These are phyloP conservation scores for Chionoecetes opilio DNA, from an alignment of 1,140 invertebrate genomes.

Conservation along the genomic window DNA sequence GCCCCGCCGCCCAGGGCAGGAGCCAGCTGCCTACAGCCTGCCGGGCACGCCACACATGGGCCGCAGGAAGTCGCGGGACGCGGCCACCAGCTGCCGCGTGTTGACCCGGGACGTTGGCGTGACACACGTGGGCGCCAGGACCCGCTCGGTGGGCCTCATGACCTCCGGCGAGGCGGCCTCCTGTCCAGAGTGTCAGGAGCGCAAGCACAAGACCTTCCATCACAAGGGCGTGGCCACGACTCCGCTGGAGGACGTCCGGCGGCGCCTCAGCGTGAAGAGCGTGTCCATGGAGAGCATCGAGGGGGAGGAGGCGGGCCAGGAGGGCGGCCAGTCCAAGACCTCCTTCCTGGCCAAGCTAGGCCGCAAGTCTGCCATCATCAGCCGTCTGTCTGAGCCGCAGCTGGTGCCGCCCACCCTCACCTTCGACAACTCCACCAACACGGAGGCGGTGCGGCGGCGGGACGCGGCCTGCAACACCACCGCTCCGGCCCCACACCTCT, in stretches of 20 bases:
- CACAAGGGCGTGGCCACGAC: slow-evolving; percentile 67
- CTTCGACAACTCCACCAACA: slow-evolving; percentile 83
- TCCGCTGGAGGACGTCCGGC: slow-evolving; percentile 21
- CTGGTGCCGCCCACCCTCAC: slow-evolving; percentile 78
- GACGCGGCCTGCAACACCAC: slow-evolving; percentile 83
- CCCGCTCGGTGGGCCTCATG: slow-evolving; percentile 83
- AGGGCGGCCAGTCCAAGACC: slow-evolving; percentile 63
- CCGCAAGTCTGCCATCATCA: slow-evolving; percentile 81
- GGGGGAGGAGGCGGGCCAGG: slow-evolving; percentile 65
- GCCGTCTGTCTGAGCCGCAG: slow-evolving; percentile 81
- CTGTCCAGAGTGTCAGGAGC: slow-evolving; percentile 70
- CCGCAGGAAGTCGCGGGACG: slow-evolving; percentile 84
- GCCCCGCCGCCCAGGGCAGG: slow-evolving; percentile 28
- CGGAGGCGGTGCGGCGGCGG: slow-evolving; percentile 81
- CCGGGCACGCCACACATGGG: slow-evolving; percentile 63
- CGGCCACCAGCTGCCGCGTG: slow-evolving; percentile 88
- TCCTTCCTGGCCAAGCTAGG: slow-evolving; percentile 78
- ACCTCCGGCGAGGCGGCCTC: slow-evolving; percentile 68
- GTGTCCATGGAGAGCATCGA: slow-evolving; percentile 72
- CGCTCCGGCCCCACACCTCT: slow-evolving; percentile 73
- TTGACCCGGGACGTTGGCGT: slow-evolving; percentile 88
- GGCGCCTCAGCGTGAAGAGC: slow-evolving; percentile 66
- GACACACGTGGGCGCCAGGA: slow-evolving; percentile 84
- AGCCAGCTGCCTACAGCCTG: slow-evolving; percentile 48
- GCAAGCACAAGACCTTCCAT: slow-evolving; percentile 59